Evolutionary conservation across 2,888 invertebrate species (phyloP).

Genomic region (Acleris sparsana): DNA sequence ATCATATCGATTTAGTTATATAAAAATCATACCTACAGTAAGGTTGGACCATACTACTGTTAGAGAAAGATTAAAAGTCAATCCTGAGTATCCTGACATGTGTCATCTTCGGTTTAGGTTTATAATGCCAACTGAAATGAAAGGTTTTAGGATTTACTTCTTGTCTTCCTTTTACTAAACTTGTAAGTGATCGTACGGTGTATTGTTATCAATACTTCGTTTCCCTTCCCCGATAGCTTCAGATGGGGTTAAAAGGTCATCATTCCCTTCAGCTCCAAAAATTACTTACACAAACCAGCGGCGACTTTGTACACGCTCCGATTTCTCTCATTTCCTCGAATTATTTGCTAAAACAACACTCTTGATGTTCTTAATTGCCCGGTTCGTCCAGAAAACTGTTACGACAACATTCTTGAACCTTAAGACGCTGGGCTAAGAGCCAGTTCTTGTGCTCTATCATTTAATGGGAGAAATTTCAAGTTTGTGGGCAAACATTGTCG

Average conservation of each 20-base stretch:
- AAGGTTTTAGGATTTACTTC: too few relatives aligned
- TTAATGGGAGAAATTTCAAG: constrained; percentile 41
- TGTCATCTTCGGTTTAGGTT: too few relatives aligned
- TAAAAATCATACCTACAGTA: too few relatives aligned
- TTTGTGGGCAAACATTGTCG: constrained; percentile 66
- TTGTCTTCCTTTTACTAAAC: too few relatives aligned
- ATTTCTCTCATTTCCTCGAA: constrained; percentile 77
- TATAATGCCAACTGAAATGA: too few relatives aligned
- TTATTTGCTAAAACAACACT: constrained; percentile 80
- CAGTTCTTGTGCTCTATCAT: constrained; percentile 39
- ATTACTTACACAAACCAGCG: constrained; percentile 55
- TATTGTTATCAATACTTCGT: neutral
- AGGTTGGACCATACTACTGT: too few relatives aligned
- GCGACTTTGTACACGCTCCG: constrained; percentile 65
- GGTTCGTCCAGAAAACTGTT: constrained; percentile 3
- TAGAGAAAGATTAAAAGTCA: too few relatives aligned
- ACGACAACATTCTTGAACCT: constrained; percentile 27
- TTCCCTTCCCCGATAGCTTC: constrained; percentile 3
- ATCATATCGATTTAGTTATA: too few relatives aligned
- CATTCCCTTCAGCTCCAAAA: constrained; percentile 12
- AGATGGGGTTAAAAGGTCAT: constrained; percentile 18
- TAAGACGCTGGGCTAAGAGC: constrained; percentile 46
- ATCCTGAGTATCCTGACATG: too few relatives aligned
- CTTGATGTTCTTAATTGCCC: constrained; percentile 60
- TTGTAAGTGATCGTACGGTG: neutral